phyloP scores from a whole-genome alignment of 2,797 vertebrate genomes.

The Ceyx erithaca region DNA sequence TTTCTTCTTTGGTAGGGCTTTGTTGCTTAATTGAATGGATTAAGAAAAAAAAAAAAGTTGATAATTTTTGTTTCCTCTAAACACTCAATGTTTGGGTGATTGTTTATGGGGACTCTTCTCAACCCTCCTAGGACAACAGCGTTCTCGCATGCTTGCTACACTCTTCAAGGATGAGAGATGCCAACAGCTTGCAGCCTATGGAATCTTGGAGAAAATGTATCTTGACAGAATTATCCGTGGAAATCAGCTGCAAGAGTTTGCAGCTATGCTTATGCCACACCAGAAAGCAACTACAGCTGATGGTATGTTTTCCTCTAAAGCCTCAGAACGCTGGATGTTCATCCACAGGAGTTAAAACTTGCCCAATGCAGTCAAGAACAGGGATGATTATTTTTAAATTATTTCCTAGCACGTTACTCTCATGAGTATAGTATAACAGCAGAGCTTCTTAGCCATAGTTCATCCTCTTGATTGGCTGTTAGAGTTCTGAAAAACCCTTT shows the following conservation, averaged over 20 bases:
- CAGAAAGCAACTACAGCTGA: conserved; percentile 97
- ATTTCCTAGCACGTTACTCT: not conserved
- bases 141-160: conserved; percentile 97
- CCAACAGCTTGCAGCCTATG: conserved; percentile 96
- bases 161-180: conserved; percentile 99
- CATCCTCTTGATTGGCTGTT: not conserved
- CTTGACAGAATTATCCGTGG: conserved; percentile 97
- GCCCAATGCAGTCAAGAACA: not conserved
- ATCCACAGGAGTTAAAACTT: not conserved
- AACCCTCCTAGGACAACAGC: conserved; percentile 89
- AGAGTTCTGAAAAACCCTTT: not conserved
- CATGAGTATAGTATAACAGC: not conserved
- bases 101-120: not conserved
- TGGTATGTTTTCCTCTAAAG: conserved; percentile 65
- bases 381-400: not conserved
- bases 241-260: conserved; percentile 97
- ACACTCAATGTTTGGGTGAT: not conserved
- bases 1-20: not conserved
- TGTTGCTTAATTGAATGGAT: not conserved
- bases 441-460: not conserved
- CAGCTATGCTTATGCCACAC: conserved; percentile 98
- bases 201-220: conserved; percentile 99
- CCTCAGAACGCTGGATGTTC: not conserved
- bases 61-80: not conserved
- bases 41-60: not conserved